Base-by-base conservation (phyloP, 2,113 vertebrate species). In the Saccopteryx bilineata region DNA sequence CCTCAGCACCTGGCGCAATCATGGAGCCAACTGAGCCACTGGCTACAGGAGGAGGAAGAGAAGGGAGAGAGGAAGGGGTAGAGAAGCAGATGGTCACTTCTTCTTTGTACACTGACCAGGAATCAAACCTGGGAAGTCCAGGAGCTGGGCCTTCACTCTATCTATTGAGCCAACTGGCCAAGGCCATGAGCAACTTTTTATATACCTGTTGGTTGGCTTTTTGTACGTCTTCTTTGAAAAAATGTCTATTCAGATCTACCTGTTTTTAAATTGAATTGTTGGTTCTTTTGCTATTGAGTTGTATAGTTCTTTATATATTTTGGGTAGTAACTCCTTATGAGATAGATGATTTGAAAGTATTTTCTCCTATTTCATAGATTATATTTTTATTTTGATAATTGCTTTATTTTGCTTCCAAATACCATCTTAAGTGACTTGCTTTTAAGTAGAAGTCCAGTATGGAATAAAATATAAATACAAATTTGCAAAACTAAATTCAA, bases 401-500 rank as follows among this genome's bases (percentile, higher is more conserved):
- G 31, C 60, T 83, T 66, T 66, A 17, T 50, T 82, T 94, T 50
- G 48, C 69, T 83, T 23, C 75, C 48, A 60, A 94, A 54, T 50
- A 75, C 21, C 56, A 82, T 46, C 54, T 48, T 58, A 86, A 90
- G 60, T 72, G 31, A 83, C 2, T 46, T 66, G 31, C 19, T 65
- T 97, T 79, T 80, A 86, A 85, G 10, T 14, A 56, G 18, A 94
- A 81, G n/a, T 89, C 15, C 33, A 75, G 5, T 46, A 26, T 65
- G 31, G 5, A 26, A 39, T 89, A 71, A 86, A 91, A 91, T 31
- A 63, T 75, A 89, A 58, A 71, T 82, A 39, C 1, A 90, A 28
- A 76, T 82, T 23, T 80, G 52, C n/a, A 90, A 79, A 79, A 21
- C 1, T 74, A 93, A 96, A 78, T 50, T 91, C 56, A 93, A 48